A percentile compares a stretch with the other conserved stretches of the same genome.
These are phyloP conservation scores for Scaptomyza polygonia DNA, from an alignment of 2,888 invertebrate genomes.

Conservation along the genomic window DNA sequence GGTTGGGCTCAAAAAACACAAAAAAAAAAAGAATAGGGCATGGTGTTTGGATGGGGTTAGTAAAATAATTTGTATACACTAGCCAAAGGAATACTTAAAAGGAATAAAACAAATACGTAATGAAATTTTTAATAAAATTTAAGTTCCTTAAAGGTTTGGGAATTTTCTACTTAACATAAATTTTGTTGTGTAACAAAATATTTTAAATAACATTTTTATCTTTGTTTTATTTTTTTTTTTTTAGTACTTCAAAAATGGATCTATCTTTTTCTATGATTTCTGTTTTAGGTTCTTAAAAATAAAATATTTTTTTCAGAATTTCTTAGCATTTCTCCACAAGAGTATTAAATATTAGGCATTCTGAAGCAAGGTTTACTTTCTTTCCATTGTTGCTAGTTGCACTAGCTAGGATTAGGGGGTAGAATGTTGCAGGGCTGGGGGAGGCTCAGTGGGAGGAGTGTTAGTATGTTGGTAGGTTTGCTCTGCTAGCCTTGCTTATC, in stretches of 20 bases:
- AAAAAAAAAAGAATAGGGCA: not conserved
- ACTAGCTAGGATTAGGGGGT: constrained; percentile 1
- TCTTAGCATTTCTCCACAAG: not conserved
- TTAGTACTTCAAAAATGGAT: too few species aligned
- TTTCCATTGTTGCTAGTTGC: constrained; percentile 44
- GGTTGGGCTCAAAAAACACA: not conserved
- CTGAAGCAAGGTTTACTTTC: not conserved
- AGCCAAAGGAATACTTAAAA: not conserved
- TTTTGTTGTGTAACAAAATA: too few species aligned
- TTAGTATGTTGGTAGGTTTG: constrained; percentile 16
- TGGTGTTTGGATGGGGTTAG: not conserved
- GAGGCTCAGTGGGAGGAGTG: not conserved
- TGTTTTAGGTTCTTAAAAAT: too few species aligned
- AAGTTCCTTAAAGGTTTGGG: too few species aligned
- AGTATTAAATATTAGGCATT: constrained; percentile 2
- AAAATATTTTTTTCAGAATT: not conserved
- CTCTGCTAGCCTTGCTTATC: constrained; percentile 67
- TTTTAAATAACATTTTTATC: too few species aligned
- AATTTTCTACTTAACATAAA: too few species aligned
- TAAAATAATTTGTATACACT: constrained; percentile 26
- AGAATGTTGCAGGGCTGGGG: too few species aligned
- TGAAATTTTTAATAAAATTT: too few species aligned
- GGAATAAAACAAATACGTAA: too few species aligned
- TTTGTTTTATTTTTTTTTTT: too few species aligned
- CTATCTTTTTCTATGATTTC: too few species aligned